Percentiles rank a stretch among this genome's conserved stretches.
Evolutionary conservation across 1,140 invertebrate species (phyloP).

Genomic region (Trypoxylus dichotomus): DNA sequence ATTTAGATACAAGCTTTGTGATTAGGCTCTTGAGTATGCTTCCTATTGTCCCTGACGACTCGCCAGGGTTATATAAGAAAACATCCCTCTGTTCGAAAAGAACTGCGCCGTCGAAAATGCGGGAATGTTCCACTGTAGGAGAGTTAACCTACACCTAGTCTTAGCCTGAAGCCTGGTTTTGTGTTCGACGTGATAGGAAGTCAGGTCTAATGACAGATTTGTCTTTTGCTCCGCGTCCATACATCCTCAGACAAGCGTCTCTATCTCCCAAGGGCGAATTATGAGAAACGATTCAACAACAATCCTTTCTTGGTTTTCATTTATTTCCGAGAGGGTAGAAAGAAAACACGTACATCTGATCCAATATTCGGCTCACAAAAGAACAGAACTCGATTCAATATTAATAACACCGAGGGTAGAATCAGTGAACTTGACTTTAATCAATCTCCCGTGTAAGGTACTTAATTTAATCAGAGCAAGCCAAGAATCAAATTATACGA

Average conservation of each 20-base stretch:
- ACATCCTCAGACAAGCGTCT: neutral
- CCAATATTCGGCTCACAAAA: neutral
- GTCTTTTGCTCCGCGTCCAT: neutral
- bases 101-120: neutral
- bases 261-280: neutral
- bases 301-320: neutral
- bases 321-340: neutral
- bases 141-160: neutral
- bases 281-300: neutral
- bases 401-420: neutral
- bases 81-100: neutral
- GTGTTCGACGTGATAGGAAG: neutral
- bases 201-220: constrained; percentile 6
- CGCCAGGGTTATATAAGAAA: neutral
- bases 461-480: no score
- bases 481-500: no score
- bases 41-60: neutral
- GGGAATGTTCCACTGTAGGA: neutral
- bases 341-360: no score
- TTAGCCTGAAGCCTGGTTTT: neutral
- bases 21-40: constrained; percentile 2
- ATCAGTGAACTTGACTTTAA: no score
- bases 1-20: neutral
- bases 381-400: neutral
- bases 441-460: no score